Evolutionary conservation across 2,888 invertebrate genomes (phyloP).

Genomic region (Dicyrtoma fusca): DNA sequence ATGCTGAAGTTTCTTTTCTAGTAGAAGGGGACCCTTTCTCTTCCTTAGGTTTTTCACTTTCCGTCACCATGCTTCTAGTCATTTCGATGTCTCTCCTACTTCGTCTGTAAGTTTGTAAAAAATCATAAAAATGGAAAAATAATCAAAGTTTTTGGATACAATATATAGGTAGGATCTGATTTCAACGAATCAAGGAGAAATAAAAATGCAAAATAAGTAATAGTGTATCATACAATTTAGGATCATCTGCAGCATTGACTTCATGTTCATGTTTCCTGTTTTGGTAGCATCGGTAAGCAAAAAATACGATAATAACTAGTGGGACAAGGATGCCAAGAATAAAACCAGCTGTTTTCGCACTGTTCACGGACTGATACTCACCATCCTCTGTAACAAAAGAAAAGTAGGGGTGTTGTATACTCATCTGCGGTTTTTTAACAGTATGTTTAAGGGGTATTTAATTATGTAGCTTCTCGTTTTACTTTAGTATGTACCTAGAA

Average conservation of each 20-base stretch:
- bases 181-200: too few species aligned
- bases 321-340: slow-evolving; percentile 77
- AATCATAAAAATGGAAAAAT: too few species aligned
- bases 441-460: too few species aligned
- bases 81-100: slow-evolving; percentile 1
- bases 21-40: slow-evolving; percentile 12
- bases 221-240: slow-evolving; percentile 17
- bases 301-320: slow-evolving; percentile 61
- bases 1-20: slow-evolving; percentile 29
- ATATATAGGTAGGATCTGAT: too few species aligned
- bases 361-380: slow-evolving; percentile 53
- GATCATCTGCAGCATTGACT: slow-evolving; percentile 29
- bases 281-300: slow-evolving; percentile 43
- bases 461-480: too few species aligned
- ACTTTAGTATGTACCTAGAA: too few species aligned
- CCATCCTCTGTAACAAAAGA: slow-evolving; percentile 49
- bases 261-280: slow-evolving; percentile 23
- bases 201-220: neutral
- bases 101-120: neutral
- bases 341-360: slow-evolving; percentile 69
- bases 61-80: slow-evolving; percentile 15
- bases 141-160: too few species aligned
- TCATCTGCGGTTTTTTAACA: too few species aligned
- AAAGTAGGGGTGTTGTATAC: too few species aligned
- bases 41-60: neutral